phyloP scores from a whole-genome alignment of 1,140 invertebrate genomes.

The Neodiprion pinetum region DNA sequence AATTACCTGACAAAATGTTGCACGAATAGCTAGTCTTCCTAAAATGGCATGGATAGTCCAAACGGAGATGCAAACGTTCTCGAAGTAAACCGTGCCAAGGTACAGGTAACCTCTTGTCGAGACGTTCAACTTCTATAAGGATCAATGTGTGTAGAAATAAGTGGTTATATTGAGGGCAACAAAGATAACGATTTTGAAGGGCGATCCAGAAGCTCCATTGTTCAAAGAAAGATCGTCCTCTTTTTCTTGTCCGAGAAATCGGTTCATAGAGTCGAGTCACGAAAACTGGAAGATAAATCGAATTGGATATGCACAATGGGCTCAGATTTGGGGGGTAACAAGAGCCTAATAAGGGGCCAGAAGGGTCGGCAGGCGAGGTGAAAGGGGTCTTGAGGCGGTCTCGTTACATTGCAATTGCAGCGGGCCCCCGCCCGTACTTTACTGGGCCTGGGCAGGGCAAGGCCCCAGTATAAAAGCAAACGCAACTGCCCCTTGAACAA shows the following conservation, averaged over 20 bases:
- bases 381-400: slow-evolving; percentile 55
- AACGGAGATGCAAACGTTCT: background rate
- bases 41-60: background rate
- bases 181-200: too few species aligned
- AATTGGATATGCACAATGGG: too few species aligned
- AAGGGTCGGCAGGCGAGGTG: slow-evolving; percentile 49
- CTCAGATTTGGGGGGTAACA: slow-evolving; percentile 17
- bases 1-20: background rate
- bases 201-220: too few species aligned
- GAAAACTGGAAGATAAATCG: too few species aligned
- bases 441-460: slow-evolving; percentile 50
- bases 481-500: slow-evolving; percentile 49
- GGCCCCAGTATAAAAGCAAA: slow-evolving; percentile 62
- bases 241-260: too few species aligned
- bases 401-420: slow-evolving; percentile 40
- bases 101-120: background rate
- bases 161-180: too few species aligned
- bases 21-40: background rate
- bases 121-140: background rate
- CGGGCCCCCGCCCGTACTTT: slow-evolving; percentile 52
- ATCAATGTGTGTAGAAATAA: background rate
- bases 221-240: too few species aligned
- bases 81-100: slow-evolving; percentile 12
- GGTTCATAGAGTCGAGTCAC: too few species aligned
- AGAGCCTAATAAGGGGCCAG: slow-evolving; percentile 44